These are phyloP conservation scores for Invenusta paracnida DNA, from an alignment of 2,888 invertebrate species.

Conservation along the genomic window DNA sequence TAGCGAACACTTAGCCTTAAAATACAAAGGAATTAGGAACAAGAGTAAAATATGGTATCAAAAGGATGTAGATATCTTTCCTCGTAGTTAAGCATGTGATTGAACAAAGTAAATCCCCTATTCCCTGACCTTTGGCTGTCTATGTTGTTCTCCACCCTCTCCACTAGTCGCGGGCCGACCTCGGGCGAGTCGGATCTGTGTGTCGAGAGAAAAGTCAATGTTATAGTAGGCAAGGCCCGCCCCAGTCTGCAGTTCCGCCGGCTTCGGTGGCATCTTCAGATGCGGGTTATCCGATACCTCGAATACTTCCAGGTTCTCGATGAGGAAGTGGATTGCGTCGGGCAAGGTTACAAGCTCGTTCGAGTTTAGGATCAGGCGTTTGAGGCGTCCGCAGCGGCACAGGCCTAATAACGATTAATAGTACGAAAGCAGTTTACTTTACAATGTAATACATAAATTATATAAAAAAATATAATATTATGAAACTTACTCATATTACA, in stretches of 20 bases:
- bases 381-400: constrained; percentile 77
- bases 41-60: no score
- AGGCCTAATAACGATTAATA: no score
- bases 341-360: constrained; percentile 91
- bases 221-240: constrained; percentile 78
- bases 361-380: constrained; percentile 82
- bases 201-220: constrained; percentile 93
- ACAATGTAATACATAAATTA: no score
- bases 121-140: constrained; percentile 38
- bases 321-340: constrained; percentile 86
- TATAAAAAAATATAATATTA: no score
- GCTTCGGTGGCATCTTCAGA: constrained; percentile 43
- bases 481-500: no score
- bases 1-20: no score
- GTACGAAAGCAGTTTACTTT: no score
- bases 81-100: no score
- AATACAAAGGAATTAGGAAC: no score
- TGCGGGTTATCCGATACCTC: constrained; percentile 43
- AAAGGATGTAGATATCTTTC: no score
- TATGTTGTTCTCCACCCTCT: constrained; percentile 63
- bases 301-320: constrained; percentile 56
- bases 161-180: constrained; percentile 72
- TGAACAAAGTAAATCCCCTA: no score
- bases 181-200: constrained; percentile 84
- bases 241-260: constrained; percentile 67